Evolutionary conservation across 1,140 invertebrate genomes (phyloP), one percentile per base, ranked within the genome.

Genomic region (Oncopodura yosiiana): DNA sequence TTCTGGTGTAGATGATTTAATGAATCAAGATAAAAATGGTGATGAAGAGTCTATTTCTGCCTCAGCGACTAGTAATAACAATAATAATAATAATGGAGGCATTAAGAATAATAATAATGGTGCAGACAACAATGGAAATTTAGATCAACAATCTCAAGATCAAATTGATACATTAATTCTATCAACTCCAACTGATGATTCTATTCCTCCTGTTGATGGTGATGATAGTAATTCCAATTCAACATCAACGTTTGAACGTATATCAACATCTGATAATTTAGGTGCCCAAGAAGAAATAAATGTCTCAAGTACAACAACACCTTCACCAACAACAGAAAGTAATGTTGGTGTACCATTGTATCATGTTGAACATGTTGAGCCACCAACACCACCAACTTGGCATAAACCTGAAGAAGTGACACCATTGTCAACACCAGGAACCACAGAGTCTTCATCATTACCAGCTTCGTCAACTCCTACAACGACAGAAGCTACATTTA

Each of bases 331-430:
- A 18, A 42, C 48, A 16, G 58, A 58, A 27, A 56, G 49, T 49
- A 56, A 58, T 14, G 55, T 61, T 19, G 62, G 62, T 9, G 62
- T 64, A 6, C 62, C 62, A 6, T 24, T 64, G 29, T 64, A 64
- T 23, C 62, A 64, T 24, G 62, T 64, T 3, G 62, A 64, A 44
- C 62, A 64, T 24, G 41, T 59, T 24, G 62, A 64, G 14, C 62
- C 62, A 9, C 62, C 62, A 1, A 58, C 55, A 16, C 52, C 54
- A 14, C 58, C 62, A 6, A 64, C 59, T n/a, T 64, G 58, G 52
- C 62, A 61, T 23, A 57, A 58, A 52, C 62, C 62, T 32, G 58
- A 60, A 16, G 55, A 63, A 12, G n/a, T 19, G 9, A 27, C 52
- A 9, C 29, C 48, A 4, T 41, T 49, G 2, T 37, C 34, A 36